phyloP scores from a whole-genome alignment of 1,140 invertebrate genomes.

The Drosophila prosaltans region DNA sequence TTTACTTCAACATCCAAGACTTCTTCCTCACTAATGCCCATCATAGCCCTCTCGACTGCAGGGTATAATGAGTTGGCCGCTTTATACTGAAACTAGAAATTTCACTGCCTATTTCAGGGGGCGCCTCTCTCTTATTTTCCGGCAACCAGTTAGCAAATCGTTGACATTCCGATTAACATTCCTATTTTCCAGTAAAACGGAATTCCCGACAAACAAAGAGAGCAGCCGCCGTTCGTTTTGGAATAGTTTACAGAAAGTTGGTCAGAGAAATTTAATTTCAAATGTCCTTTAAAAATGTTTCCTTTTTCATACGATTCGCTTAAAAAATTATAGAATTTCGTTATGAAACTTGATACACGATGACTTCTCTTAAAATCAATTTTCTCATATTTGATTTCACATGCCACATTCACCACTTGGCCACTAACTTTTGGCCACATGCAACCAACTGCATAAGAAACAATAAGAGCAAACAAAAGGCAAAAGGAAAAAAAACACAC shows the following conservation, averaged over 20 bases:
- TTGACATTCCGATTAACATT: constrained; percentile 5
- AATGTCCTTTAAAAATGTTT: background rate
- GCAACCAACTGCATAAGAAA: constrained; percentile 35
- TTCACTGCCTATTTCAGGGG: background rate
- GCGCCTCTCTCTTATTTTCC: background rate
- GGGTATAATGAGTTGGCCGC: background rate
- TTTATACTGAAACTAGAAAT: background rate
- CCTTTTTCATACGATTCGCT: too few species aligned
- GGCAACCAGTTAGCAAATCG: background rate
- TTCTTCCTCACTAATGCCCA: too few species aligned
- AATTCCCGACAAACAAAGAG: background rate
- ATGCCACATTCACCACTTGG: constrained; percentile 6
- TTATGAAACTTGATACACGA: too few species aligned
- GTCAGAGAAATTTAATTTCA: background rate
- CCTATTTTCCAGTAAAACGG: background rate
- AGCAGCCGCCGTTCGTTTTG: too few species aligned
- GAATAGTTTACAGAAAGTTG: background rate
- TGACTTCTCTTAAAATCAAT: constrained; percentile 13
- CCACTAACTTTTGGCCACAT: constrained; percentile 30
- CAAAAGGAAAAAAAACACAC: background rate
- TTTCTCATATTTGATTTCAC: constrained; percentile 41
- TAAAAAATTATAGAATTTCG: too few species aligned
- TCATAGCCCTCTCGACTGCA: background rate
- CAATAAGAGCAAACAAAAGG: background rate
- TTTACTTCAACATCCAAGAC: too few species aligned